Percentiles rank a stretch among this genome's conserved stretches.
These are phyloP conservation scores for Physocephala rufipes DNA, from an alignment of 2,888 invertebrate species.

Conservation along the genomic window DNA sequence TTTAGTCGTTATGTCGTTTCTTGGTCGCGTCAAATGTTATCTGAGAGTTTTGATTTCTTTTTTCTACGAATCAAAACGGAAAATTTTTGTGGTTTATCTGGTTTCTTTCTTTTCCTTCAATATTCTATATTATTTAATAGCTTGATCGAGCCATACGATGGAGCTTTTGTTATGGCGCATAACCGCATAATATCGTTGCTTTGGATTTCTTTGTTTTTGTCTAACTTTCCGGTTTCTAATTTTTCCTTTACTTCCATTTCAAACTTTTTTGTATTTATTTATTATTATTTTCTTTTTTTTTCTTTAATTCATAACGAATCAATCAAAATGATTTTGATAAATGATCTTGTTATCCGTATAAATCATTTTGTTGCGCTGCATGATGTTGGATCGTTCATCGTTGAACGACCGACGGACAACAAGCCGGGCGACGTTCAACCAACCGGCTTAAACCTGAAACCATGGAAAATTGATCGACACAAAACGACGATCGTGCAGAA, in stretches of 20 bases:
- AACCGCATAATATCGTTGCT: background rate
- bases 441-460: slow-evolving; percentile 5
- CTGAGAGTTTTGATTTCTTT: no score
- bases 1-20: no score
- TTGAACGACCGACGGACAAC: background rate
- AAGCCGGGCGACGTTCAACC: no score
- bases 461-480: slow-evolving; percentile 22
- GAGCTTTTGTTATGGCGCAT: slow-evolving; percentile 3
- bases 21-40: no score
- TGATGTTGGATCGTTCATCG: background rate
- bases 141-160: slow-evolving; percentile 31
- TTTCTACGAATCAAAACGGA: no score
- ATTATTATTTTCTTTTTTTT: slow-evolving; percentile 37
- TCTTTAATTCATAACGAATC: slow-evolving; percentile 58
- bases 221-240: no score
- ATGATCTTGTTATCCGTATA: slow-evolving; percentile 54
- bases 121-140: slow-evolving; percentile 17
- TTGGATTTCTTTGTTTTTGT: slow-evolving; percentile 16
- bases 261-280: slow-evolving; percentile 40
- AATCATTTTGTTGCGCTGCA: slow-evolving; percentile 32
- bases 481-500: background rate
- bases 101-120: background rate
- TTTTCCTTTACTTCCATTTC: no score
- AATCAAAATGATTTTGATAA: slow-evolving; percentile 64
- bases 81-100: background rate